A percentile compares a stretch with the other conserved stretches of the same genome.
These are phyloP conservation scores for Sinosuthora webbiana DNA, from an alignment of 2,113 vertebrate genomes.

Conservation along the genomic window DNA sequence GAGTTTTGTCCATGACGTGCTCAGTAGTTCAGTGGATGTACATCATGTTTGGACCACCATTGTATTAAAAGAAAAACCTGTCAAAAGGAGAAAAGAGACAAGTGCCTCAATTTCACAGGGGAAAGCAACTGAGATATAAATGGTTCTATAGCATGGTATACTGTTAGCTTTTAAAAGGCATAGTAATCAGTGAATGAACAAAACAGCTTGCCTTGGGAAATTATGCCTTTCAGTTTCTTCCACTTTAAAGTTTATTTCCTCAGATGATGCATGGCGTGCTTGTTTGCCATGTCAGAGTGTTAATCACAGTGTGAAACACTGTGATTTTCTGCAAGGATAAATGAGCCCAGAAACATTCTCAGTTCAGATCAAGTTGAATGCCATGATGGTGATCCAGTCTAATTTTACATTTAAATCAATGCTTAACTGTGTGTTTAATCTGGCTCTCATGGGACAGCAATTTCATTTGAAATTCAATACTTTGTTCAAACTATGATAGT, in stretches of 20 bases:
- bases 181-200: conserved; percentile 65
- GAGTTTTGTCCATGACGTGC: neutral
- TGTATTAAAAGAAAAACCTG: conserved; percentile 48
- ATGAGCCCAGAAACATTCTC: conserved; percentile 56
- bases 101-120: conserved; percentile 41
- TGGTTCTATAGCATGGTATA: conserved; percentile 51
- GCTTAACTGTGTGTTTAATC: conserved; percentile 32
- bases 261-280: conserved; percentile 41
- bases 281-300: conserved; percentile 53
- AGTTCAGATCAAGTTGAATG: conserved; percentile 54
- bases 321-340: conserved; percentile 65
- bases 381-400: conserved; percentile 19
- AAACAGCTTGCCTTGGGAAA: conserved; percentile 68
- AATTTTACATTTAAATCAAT: conserved; percentile 40
- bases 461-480: conserved; percentile 43
- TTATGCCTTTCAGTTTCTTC: conserved; percentile 63
- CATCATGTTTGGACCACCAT: conserved; percentile 13
- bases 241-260: conserved; percentile 70
- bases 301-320: conserved; percentile 59
- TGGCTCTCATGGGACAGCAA: neutral
- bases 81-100: conserved; percentile 36
- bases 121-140: conserved; percentile 61
- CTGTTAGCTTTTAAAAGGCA: conserved; percentile 64
- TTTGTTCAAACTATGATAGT: neutral
- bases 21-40: neutral